phyloP scores from a whole-genome alignment of 2,888 invertebrate species.

The Tinea pellionella region DNA sequence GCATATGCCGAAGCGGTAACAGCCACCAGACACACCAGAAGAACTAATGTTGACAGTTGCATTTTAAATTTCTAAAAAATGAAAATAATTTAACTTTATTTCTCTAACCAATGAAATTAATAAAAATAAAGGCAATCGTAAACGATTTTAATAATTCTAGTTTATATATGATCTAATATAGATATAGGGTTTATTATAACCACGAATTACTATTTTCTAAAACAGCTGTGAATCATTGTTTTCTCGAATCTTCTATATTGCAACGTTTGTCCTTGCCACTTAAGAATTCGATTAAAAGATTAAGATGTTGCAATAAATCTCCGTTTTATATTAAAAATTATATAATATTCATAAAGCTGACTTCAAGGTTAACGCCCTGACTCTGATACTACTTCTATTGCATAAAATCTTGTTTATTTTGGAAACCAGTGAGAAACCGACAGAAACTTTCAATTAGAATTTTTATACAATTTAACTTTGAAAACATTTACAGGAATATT shows the following conservation, averaged over 20 bases:
- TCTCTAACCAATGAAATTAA: no score
- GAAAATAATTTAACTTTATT: not conserved
- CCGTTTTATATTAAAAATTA: not conserved
- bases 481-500: no score
- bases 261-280: not conserved
- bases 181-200: no score
- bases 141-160: no score
- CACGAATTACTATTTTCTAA: no score
- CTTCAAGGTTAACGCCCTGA: not conserved
- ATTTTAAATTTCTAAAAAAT: constrained; percentile 28
- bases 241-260: not conserved
- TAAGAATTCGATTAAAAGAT: not conserved
- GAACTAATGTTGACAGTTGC: constrained; percentile 50
- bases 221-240: no score
- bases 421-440: no score
- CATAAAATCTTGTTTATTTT: not conserved
- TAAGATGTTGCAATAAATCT: not conserved
- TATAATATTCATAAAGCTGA: not conserved
- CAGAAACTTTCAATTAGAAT: no score
- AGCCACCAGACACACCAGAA: constrained; percentile 46
- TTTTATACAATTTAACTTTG: no score
- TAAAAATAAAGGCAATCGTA: no score
- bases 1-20: constrained; percentile 24
- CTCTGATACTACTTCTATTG: constrained; percentile 3
- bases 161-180: no score